These are phyloP conservation scores for Actinernus sp. DNA, from an alignment of 92 coral and sea anemone species.

Conservation along the genomic window DNA sequence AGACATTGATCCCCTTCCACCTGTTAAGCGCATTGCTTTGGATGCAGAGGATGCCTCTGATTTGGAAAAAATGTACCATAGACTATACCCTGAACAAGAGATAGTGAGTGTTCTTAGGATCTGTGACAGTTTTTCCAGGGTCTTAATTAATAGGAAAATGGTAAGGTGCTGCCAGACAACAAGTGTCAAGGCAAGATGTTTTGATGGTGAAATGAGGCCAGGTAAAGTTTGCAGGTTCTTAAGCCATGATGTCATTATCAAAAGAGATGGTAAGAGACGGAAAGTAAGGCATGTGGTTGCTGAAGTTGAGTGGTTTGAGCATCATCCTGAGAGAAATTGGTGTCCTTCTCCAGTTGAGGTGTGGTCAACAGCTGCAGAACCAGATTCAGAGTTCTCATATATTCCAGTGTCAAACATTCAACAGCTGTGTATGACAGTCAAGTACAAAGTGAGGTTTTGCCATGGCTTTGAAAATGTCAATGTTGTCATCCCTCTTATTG, in stretches of 20 bases:
- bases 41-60: slow-evolving; percentile 1
- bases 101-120: slow-evolving; percentile 4
- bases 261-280: slow-evolving; percentile 15
- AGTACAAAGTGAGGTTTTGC: slow-evolving; percentile 6
- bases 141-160: not conserved
- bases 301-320: slow-evolving; percentile 17
- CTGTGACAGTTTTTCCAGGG: slow-evolving; percentile 1
- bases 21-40: slow-evolving; percentile 6
- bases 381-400: not conserved
- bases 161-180: not conserved
- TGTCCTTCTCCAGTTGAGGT: slow-evolving; percentile 25
- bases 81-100: slow-evolving; percentile 1
- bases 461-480: slow-evolving; percentile 22
- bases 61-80: slow-evolving; percentile 6
- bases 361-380: slow-evolving; percentile 18
- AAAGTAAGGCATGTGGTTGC: slow-evolving; percentile 10
- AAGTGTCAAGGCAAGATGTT: slow-evolving; percentile 9
- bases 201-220: slow-evolving; percentile 14
- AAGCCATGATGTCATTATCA: slow-evolving; percentile 5
- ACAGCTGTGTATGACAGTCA: not conserved
- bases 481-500: slow-evolving; percentile 16
- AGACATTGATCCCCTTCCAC: slow-evolving; percentile 12
- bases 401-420: slow-evolving; percentile 7
- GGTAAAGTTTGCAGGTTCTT: slow-evolving; percentile 8
- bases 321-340: slow-evolving; percentile 19